Base-by-base conservation (phyloP, 2,888 invertebrate species). In the Kryphioiulus occultus region DNA sequence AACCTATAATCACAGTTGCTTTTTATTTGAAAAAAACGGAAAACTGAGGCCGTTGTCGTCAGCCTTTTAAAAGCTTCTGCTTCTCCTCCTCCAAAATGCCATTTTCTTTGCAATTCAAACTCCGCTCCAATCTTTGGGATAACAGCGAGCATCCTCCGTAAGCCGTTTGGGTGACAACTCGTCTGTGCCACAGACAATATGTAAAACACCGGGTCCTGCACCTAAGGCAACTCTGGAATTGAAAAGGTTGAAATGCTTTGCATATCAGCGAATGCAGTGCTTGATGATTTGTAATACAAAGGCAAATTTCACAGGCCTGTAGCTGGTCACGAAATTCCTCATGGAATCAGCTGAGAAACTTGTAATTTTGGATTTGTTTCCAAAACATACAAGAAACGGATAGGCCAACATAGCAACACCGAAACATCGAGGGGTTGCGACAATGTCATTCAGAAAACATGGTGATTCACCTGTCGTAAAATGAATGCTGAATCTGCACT, bases 131-230 rank as follows among this genome's bases (percentile, higher is more conserved):
- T 68, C 68, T 68, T 68, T 26, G 26, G 68, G 68, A 68, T 68
- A 68, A 68, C 68, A 26, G 26, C 26, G 68, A 4, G 68, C 68
- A n/a, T 19, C 68, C 68, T 68, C 26, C 10, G 68, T 68, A 68
- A 68, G 68, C 68, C 68, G 26, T 68, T 68, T 68, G 68, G n/a
- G 68, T 68, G 68, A 68, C 68, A 68, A 68, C 68, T 68, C 68
- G 68, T 68, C 68, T 68, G 68, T 26, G 68, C 12, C 26, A 9
- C 9, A n/a, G 12, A 26, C 22, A 68, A 68, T 68, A 68, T 68
- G 68, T 26, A 68, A 68, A 68, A 68, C 68, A 68, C 22, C 68
- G 10, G 26, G 5, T 68, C n/a, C 12, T 26, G 26, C n/a, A 68
- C 26, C 68, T 26, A 26, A 68, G 26, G 68, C 68, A 68, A 68